These are phyloP conservation scores for Bufo gargarizans DNA, from an alignment of 2,113 vertebrate genomes.

Conservation along the genomic window DNA sequence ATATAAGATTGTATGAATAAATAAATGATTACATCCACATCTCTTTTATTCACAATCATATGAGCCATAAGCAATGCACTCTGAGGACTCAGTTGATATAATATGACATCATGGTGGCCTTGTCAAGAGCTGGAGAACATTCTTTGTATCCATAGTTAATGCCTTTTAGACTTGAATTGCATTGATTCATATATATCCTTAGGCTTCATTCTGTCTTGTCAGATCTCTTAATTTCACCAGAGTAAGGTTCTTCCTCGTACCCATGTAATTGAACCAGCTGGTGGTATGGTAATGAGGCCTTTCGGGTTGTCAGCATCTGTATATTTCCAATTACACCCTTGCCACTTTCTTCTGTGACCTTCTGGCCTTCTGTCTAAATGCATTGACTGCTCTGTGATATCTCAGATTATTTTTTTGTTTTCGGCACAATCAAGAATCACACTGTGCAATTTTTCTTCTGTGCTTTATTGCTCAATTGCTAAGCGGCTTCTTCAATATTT, in stretches of 20 bases:
- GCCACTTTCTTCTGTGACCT: constrained; percentile 63
- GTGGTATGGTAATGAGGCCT: constrained; percentile 64
- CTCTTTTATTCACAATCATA: not conserved
- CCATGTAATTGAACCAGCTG: constrained; percentile 59
- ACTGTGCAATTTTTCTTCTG: constrained; percentile 25
- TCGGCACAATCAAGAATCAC: constrained; percentile 44
- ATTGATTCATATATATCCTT: constrained; percentile 28
- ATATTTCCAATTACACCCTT: constrained; percentile 63
- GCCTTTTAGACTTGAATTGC: constrained; percentile 3
- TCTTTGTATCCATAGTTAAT: not conserved
- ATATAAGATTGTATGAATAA: not conserved
- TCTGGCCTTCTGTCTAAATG: constrained; percentile 63
- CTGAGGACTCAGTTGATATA: not conserved
- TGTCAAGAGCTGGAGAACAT: not conserved
- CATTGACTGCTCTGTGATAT: constrained; percentile 61
- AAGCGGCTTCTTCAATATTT: constrained; percentile 32
- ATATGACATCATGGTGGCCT: not conserved
- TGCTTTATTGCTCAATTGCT: constrained; percentile 56
- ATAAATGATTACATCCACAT: not conserved
- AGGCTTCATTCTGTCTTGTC: constrained; percentile 49
- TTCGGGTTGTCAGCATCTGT: constrained; percentile 60
- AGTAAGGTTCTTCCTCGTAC: constrained; percentile 42
- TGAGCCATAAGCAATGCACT: not conserved
- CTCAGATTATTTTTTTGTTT: constrained; percentile 58
- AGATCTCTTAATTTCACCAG: constrained; percentile 58